These are phyloP conservation scores for Rhodinocichla rosea DNA, from an alignment of 2,113 vertebrate species.

Conservation along the genomic window DNA sequence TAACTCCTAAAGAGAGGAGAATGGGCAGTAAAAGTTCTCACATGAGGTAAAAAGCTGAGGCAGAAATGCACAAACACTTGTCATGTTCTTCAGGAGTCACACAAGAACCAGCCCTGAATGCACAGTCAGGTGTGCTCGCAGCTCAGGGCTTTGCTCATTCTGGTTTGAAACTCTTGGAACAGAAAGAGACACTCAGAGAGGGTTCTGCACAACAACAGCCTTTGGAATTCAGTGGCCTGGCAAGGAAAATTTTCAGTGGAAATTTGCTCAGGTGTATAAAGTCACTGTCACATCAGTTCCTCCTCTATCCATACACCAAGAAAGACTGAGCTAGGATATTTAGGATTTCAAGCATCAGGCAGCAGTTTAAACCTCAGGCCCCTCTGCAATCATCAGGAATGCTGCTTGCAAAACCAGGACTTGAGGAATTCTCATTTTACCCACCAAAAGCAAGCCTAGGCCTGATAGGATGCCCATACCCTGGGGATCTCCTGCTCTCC, in stretches of 20 bases:
- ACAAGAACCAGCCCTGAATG: not conserved
- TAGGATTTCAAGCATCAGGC: not conserved
- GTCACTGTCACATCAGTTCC: not conserved
- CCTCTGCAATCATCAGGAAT: not conserved
- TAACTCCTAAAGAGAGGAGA: not conserved
- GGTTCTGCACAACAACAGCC: not conserved
- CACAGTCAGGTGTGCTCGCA: not conserved
- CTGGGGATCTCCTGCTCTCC: not conserved
- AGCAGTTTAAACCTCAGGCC: not conserved
- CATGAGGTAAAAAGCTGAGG: not conserved
- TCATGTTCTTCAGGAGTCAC: not conserved
- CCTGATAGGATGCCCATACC: accelerated
- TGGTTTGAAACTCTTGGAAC: not conserved
- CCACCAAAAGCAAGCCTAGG: not conserved
- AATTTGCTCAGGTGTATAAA: not conserved
- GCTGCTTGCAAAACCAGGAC: not conserved
- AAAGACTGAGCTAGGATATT: not conserved
- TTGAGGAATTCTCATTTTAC: not conserved
- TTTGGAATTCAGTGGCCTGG: not conserved
- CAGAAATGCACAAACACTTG: not conserved
- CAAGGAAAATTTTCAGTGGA: not conserved
- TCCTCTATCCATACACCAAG: not conserved
- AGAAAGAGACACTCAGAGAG: not conserved
- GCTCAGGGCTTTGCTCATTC: not conserved
- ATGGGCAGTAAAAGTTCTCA: not conserved